Evolutionary conservation across 2,888 invertebrate species (phyloP), one percentile per base, ranked within the genome.

Genomic region (Andrena trimmerana): DNA sequence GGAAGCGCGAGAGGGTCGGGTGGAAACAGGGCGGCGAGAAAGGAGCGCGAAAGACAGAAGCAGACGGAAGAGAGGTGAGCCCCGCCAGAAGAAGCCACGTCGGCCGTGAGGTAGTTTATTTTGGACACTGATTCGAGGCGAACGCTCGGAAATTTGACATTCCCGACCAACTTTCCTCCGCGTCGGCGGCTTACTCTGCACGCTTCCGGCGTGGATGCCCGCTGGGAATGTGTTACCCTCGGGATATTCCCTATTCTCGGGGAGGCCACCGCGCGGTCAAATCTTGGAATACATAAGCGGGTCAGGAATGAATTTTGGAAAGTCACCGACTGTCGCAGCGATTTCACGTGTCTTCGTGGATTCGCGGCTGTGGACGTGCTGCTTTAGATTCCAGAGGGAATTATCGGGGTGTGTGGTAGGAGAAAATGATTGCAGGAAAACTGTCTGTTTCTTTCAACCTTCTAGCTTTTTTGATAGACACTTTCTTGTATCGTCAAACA

Each of bases 81-180:
- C 81, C 79, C 81, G 70, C 81, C 85, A 89, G 90, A 89, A 88
- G 90, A 81, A 86, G 88, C 73, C 85, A 70, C 87, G 89, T 88
- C 89, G 89, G 84, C 89, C 87, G 79, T 68, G 73, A 83, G 78
- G 76, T 84, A 87, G 86, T 91, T 90, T 89, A 88, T 90, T 42
- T 86, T 89, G 86, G 90, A 92, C 90, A 90, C 90, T 92, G 91
- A 92, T 92, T 92, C 89, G 90, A 91, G 88, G 90, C 86, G 91
- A 92, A 85, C 89, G 90, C 91, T 91, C 68, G 88, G 85, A 90
- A 92, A 92, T 92, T 92, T 91, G 92, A 91, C 91, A 89, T 91
- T 89, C 85, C 88, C 86, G 86, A 48, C 86, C 86, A 86, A 86
- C 85, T 90, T 87, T 84, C 65, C 78, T 54, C 60, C 70, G 54